These are phyloP conservation scores for Diplodus sargus DNA, from an alignment of 2,797 vertebrate genomes.

Conservation along the genomic window DNA sequence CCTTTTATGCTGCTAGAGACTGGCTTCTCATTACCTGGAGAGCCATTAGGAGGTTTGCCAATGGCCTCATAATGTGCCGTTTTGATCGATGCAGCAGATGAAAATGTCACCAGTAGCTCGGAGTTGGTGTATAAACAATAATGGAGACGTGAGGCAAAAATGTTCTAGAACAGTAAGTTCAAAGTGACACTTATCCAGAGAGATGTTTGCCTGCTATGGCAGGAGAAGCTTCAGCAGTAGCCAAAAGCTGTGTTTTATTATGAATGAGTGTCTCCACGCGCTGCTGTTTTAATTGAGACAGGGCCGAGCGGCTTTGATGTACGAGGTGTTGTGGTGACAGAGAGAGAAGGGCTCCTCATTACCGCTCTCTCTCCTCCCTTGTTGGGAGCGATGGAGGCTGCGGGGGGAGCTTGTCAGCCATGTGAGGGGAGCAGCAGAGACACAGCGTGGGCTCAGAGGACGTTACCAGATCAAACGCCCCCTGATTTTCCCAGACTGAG, in stretches of 20 bases:
- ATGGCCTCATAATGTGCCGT: background rate
- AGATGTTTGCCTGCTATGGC: constrained; percentile 54
- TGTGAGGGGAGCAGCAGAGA: constrained; percentile 35
- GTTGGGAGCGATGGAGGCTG: constrained; percentile 23
- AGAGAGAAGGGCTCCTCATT: constrained; percentile 61
- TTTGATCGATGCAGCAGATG: constrained; percentile 6
- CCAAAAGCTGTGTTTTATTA: constrained; percentile 74
- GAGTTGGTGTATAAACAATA: background rate
- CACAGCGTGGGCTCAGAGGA: constrained; percentile 38
- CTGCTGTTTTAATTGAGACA: constrained; percentile 67
- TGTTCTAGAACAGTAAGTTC: constrained; percentile 12
- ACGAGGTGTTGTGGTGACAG: constrained; percentile 39
- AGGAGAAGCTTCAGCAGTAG: constrained; percentile 43
- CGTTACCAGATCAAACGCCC: constrained; percentile 47
- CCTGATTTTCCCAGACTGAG: constrained; percentile 12
- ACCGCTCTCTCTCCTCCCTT: constrained; percentile 29
- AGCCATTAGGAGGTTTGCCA: constrained; percentile 19
- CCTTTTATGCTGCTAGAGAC: constrained; percentile 6
- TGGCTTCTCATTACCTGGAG: constrained; percentile 32
- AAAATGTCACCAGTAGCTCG: constrained; percentile 6
- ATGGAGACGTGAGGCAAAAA: background rate
- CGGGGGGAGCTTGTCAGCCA: constrained; percentile 34
- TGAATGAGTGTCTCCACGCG: constrained; percentile 64
- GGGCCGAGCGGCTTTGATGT: constrained; percentile 69
- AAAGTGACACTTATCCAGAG: constrained; percentile 40